Percentiles rank a stretch among this genome's conserved stretches.
phyloP scores from a whole-genome alignment of 2,888 invertebrate genomes.

The Diarsia mendica region DNA sequence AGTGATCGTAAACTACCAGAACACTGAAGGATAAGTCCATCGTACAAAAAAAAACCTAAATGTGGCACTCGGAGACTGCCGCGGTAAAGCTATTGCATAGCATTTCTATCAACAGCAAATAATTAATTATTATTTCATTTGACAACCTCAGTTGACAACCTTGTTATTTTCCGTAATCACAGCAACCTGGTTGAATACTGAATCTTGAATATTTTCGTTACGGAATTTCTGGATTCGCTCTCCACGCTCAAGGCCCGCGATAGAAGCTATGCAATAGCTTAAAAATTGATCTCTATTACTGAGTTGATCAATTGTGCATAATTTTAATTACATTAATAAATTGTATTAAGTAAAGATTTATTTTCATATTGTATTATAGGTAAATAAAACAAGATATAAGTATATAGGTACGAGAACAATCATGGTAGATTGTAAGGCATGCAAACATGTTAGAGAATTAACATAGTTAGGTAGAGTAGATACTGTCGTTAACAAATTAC shows the following conservation, averaged over 20 bases:
- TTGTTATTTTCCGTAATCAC: too few species aligned
- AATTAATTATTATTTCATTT: too few species aligned
- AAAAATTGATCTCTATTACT: neutral
- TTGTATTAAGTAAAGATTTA: neutral
- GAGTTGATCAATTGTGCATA: neutral
- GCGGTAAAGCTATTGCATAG: too few species aligned
- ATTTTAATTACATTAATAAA: neutral
- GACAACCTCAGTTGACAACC: too few species aligned
- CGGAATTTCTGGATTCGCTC: too few species aligned
- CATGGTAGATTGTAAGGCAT: neutral
- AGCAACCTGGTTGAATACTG: too few species aligned
- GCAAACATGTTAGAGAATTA: neutral
- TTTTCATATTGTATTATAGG: neutral
- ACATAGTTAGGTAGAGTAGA: neutral
- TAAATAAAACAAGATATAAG: neutral
- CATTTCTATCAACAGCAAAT: too few species aligned
- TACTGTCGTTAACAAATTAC: slow-evolving; percentile 11
- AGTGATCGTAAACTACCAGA: neutral
- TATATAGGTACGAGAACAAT: neutral
- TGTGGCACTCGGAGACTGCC: too few species aligned
- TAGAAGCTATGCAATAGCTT: too few species aligned
- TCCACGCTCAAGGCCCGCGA: too few species aligned
- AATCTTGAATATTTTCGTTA: too few species aligned
- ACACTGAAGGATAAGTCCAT: neutral
- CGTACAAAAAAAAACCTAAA: too few species aligned